Evolutionary conservation across 2,113 vertebrate species (phyloP).

Genomic region (Nothobranchius kuhntae): DNA sequence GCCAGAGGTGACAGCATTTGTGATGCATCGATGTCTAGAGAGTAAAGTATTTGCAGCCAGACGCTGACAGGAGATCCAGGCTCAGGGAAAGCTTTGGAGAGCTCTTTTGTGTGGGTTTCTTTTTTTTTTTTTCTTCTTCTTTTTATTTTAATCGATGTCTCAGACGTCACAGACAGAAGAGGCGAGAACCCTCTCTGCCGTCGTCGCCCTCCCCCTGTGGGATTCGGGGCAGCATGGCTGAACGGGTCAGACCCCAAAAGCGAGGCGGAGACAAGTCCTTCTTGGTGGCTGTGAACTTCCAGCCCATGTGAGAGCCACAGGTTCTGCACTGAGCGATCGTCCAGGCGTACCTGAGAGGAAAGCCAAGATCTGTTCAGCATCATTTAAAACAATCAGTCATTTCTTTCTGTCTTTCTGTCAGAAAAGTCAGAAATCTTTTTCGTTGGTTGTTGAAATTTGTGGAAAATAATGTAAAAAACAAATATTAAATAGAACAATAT

Average conservation of each 20-base stretch:
- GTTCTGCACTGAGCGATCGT: slow-evolving; percentile 91
- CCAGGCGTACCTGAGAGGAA: slow-evolving; percentile 88
- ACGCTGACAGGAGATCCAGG: slow-evolving; percentile 30
- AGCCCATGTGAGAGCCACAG: slow-evolving; percentile 93
- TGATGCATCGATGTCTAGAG: slow-evolving; percentile 39
- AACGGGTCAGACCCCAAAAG: slow-evolving; percentile 97
- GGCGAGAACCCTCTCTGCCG: slow-evolving; percentile 78
- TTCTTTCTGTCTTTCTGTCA: too few relatives aligned
- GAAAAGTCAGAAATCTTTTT: too few relatives aligned
- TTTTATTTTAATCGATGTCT: neutral
- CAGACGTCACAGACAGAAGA: slow-evolving; percentile 87
- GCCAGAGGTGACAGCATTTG: slow-evolving; percentile 34
- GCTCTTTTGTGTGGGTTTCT: neutral
- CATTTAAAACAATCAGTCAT: too few relatives aligned
- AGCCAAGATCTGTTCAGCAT: neutral
- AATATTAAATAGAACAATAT: too few relatives aligned
- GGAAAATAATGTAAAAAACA: too few relatives aligned
- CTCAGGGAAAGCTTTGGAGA: slow-evolving; percentile 9
- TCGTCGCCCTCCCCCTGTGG: slow-evolving; percentile 83
- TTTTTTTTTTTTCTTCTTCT: too few relatives aligned
- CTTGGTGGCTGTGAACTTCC: slow-evolving; percentile 95
- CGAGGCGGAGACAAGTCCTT: slow-evolving; percentile 90
- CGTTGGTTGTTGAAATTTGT: too few relatives aligned
- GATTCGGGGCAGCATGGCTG: slow-evolving; percentile 91
- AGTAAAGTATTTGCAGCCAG: slow-evolving; percentile 31